Evolutionary conservation across 1,140 invertebrate species (phyloP).

Genomic region (Dufourea novaeangliae): DNA sequence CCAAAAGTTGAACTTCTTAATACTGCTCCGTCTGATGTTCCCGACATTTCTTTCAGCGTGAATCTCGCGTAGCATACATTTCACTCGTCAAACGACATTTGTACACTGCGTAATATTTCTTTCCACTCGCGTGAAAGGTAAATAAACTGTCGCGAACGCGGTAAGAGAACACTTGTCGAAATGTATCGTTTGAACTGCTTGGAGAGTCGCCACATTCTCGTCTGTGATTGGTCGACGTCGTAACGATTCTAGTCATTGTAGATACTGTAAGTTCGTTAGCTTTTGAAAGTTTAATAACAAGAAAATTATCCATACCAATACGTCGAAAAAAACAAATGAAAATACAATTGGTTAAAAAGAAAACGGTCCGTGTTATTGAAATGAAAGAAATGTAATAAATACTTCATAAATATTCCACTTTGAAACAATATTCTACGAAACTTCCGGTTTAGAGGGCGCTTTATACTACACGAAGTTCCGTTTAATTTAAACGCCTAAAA

Average conservation of each 20-base stretch:
- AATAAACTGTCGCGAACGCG: background rate
- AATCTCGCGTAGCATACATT: background rate
- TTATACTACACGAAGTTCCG: background rate
- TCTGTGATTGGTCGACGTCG: background rate
- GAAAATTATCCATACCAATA: background rate
- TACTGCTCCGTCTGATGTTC: too few species aligned
- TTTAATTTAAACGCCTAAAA: constrained; percentile 1
- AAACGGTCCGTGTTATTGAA: background rate
- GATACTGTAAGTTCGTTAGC: constrained; percentile 11
- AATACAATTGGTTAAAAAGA: background rate
- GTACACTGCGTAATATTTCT: background rate
- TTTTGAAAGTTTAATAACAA: background rate
- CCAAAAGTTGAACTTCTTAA: too few species aligned
- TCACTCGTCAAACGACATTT: background rate
- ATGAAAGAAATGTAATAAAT: background rate
- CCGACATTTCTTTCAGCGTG: background rate
- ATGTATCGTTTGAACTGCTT: background rate
- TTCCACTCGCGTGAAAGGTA: background rate
- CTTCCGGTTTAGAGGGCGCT: background rate
- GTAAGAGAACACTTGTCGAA: background rate
- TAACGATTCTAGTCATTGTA: constrained; percentile 20
- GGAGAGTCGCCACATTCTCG: background rate
- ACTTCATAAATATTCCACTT: background rate
- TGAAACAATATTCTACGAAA: background rate
- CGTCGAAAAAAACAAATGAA: background rate